Evolutionary conservation across 2,113 vertebrate species (phyloP).

Genomic region (Trematocara stigmaticum): DNA sequence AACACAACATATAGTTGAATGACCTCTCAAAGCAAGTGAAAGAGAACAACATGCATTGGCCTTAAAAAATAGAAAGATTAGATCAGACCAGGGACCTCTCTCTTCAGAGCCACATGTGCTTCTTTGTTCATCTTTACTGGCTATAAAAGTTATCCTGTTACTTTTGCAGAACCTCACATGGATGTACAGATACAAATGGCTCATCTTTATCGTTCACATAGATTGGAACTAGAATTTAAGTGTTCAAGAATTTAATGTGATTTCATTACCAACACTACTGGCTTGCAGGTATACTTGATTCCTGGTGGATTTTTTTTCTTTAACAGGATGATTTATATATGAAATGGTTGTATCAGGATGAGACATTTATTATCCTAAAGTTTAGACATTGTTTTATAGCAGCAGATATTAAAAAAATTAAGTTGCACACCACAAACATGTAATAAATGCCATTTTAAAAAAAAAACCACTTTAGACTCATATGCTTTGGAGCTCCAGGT

Average conservation of each 20-base stretch:
- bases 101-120: background rate
- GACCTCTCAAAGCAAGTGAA: background rate
- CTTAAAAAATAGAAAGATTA: background rate
- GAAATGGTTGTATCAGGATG: background rate
- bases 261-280: background rate
- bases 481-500: background rate
- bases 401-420: background rate
- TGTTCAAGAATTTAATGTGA: background rate
- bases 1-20: background rate
- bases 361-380: background rate
- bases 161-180: background rate
- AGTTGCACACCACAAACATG: background rate
- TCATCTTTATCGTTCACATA: background rate
- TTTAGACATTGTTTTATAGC: background rate
- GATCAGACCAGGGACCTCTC: background rate
- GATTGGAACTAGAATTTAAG: background rate
- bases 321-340: background rate
- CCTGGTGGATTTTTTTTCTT: background rate
- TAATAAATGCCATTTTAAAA: background rate
- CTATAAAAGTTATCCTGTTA: background rate
- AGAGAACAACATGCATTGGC: background rate
- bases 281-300: background rate
- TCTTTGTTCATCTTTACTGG: background rate
- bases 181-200: background rate
- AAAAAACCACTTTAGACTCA: background rate